phyloP scores from a whole-genome alignment of 23 tunicate genomes.

The Ascidia mentula region DNA sequence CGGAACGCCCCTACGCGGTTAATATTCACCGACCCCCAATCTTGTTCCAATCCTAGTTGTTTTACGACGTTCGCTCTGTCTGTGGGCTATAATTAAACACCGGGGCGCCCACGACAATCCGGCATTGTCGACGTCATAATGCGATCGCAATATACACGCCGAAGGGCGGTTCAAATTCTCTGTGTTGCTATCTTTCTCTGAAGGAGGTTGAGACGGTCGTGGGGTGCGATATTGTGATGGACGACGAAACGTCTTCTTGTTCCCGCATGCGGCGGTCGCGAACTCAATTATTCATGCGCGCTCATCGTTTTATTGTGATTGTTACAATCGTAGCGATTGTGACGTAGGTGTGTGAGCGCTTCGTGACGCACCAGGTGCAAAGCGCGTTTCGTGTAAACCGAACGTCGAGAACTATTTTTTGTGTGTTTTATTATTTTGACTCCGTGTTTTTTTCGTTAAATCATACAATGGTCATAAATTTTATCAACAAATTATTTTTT shows the following conservation, averaged over 20 bases:
- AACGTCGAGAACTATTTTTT: too few relatives aligned
- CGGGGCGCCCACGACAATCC: conserved; percentile 3
- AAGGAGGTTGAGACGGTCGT: not conserved
- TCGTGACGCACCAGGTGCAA: not conserved
- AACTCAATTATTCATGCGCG: not conserved
- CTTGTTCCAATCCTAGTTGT: too few relatives aligned
- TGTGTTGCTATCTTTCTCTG: not conserved
- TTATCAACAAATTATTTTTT: too few relatives aligned
- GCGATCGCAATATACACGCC: not conserved
- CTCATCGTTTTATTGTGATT: not conserved
- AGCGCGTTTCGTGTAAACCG: not conserved
- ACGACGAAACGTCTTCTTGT: not conserved
- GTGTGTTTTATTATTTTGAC: too few relatives aligned
- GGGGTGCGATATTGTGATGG: not conserved
- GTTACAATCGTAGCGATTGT: not conserved
- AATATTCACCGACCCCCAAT: not conserved
- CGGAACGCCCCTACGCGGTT: not conserved
- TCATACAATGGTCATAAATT: too few relatives aligned
- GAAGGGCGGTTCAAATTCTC: not conserved
- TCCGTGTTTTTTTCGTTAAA: too few relatives aligned
- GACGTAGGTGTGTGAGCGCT: not conserved
- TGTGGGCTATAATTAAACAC: conserved; percentile 12
- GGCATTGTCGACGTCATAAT: not conserved
- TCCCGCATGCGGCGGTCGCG: not conserved
- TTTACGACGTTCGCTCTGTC: not conserved